Evolutionary conservation across 2,113 vertebrate species (phyloP).

Genomic region (Alligator sinensis): DNA sequence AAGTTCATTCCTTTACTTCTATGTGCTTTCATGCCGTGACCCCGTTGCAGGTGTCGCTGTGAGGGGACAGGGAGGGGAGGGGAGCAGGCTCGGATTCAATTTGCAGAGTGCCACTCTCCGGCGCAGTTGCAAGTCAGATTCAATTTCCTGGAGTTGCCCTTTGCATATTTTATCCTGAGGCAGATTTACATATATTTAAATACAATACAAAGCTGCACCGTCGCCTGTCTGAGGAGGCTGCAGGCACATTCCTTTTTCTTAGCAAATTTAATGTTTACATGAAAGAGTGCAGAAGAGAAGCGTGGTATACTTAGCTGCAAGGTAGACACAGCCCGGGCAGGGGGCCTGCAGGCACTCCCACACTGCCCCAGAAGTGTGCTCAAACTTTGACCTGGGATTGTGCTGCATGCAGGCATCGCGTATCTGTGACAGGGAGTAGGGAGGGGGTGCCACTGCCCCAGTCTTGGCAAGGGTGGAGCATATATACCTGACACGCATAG

Average conservation of each 20-base stretch:
- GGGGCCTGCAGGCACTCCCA: neutral
- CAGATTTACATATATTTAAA: constrained; percentile 23
- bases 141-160: neutral
- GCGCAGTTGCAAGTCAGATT: neutral
- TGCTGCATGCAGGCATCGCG: neutral
- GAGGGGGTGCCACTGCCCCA: neutral
- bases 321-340: fast-evolving
- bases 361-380: neutral
- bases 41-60: neutral
- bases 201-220: neutral
- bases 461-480: neutral
- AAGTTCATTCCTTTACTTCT: neutral
- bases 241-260: neutral
- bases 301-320: neutral
- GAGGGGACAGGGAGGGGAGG: neutral
- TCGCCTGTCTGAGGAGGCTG: neutral
- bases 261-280: neutral
- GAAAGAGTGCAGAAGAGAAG: neutral
- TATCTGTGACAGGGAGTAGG: too few species aligned
- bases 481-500: neutral
- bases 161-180: neutral
- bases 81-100: neutral
- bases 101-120: neutral
- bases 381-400: neutral
- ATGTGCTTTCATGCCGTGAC: neutral